A percentile compares a stretch with the other conserved stretches of the same genome.
phyloP scores from a whole-genome alignment of 2,888 invertebrate genomes.

The Tanypteryx hageni region DNA sequence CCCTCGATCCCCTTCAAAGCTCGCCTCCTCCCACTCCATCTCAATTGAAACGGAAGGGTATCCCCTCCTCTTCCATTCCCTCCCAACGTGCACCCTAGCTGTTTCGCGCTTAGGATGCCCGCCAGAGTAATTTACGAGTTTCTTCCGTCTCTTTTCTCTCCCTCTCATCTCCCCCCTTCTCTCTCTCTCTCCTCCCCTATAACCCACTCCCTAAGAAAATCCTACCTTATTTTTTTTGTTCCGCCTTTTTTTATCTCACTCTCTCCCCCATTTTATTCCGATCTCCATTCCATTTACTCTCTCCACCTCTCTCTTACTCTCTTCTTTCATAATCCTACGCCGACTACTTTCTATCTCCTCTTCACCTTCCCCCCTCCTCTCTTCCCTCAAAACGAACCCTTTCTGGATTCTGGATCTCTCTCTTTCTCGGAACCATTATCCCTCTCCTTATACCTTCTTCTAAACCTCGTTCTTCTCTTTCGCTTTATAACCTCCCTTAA shows the following conservation, averaged over 20 bases:
- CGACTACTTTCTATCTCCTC: not conserved
- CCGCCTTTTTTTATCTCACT: not conserved
- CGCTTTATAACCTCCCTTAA: not conserved
- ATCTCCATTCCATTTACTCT: not conserved
- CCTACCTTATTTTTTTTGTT: conserved; percentile 14
- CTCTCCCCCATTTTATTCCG: not conserved
- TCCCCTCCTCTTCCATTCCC: not conserved
- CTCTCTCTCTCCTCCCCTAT: not conserved
- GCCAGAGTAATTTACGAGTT: conserved; percentile 46
- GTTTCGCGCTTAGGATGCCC: conserved; percentile 36
- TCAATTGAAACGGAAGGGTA: not conserved
- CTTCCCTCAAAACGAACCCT: not conserved
- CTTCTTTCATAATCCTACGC: not conserved
- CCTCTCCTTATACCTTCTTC: not conserved
- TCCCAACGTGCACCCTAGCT: conserved; percentile 8
- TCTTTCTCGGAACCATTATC: not conserved
- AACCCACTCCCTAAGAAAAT: not conserved
- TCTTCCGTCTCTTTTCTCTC: not conserved
- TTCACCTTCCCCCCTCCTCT: not conserved
- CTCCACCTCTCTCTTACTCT: not conserved
- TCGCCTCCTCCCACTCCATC: not conserved
- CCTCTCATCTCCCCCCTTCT: not conserved
- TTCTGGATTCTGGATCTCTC: not conserved
- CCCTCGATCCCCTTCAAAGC: not conserved
- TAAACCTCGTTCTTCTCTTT: not conserved